phyloP scores from a whole-genome alignment of 2,113 vertebrate genomes.

The Orthonyx spaldingii region DNA sequence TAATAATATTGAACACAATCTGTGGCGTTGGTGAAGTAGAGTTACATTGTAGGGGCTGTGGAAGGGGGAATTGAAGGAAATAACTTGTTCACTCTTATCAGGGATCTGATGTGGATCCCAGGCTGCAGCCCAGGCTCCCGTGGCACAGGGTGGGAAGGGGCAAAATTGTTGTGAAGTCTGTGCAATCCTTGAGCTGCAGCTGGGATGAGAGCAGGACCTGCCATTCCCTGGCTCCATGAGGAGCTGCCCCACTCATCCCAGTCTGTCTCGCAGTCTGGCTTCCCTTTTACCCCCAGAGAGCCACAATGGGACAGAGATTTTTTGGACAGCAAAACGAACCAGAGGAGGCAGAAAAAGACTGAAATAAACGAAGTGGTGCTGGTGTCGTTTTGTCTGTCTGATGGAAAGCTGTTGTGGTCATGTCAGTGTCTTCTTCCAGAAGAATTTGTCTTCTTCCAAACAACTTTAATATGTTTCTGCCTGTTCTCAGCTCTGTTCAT shows the following conservation, averaged over 20 bases:
- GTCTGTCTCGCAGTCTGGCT: too few relatives aligned
- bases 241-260: not conserved
- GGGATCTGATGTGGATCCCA: not conserved
- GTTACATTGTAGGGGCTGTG: not conserved
- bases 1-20: not conserved
- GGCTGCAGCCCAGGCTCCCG: not conserved
- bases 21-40: not conserved
- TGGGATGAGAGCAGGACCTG: not conserved
- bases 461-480: not conserved
- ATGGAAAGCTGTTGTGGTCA: not conserved
- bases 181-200: not conserved
- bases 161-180: rapidly evolving
- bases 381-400: not conserved
- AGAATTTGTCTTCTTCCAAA: not conserved
- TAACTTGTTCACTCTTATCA: not conserved
- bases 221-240: not conserved
- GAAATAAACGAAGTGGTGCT: not conserved
- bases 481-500: not conserved
- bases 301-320: not conserved
- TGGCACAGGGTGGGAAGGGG: too few relatives aligned
- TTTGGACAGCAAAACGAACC: not conserved
- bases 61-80: not conserved
- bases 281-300: not conserved
- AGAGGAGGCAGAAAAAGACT: not conserved
- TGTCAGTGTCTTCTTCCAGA: not conserved